A percentile compares a stretch with the other conserved stretches of the same genome.
These are phyloP conservation scores for Equus przewalskii DNA, from an alignment of 2,113 vertebrate species.

Conservation along the genomic window DNA sequence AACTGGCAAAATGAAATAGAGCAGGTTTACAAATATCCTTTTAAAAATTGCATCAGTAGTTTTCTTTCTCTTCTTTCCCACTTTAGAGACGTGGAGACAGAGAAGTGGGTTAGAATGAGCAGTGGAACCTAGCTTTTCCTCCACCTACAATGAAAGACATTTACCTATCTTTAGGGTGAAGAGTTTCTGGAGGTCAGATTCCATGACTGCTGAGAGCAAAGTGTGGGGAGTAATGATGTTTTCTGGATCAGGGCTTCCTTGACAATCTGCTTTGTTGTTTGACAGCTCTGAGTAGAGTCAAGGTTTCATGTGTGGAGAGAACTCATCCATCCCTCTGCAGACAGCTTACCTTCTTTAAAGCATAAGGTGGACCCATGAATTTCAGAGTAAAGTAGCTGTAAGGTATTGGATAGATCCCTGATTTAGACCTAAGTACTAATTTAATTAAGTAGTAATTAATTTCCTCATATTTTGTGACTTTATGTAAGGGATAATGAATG, in stretches of 20 bases:
- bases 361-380: background rate
- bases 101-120: background rate
- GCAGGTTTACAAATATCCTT: background rate
- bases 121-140: background rate
- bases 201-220: background rate
- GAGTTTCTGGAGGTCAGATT: background rate
- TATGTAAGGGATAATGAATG: background rate
- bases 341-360: background rate
- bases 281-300: background rate
- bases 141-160: background rate
- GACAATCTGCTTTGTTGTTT: background rate
- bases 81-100: background rate
- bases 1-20: background rate
- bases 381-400: background rate
- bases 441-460: background rate
- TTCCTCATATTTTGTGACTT: background rate
- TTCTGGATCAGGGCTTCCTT: background rate
- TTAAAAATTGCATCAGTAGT: background rate
- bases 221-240: background rate
- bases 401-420: background rate
- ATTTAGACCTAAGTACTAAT: background rate
- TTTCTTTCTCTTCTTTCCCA: background rate
- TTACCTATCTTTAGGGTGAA: background rate
- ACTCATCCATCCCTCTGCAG: background rate
- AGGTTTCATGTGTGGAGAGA: background rate